Evolutionary conservation across 2,888 invertebrate species (phyloP).

Genomic region (Drosophila fungiperda): DNA sequence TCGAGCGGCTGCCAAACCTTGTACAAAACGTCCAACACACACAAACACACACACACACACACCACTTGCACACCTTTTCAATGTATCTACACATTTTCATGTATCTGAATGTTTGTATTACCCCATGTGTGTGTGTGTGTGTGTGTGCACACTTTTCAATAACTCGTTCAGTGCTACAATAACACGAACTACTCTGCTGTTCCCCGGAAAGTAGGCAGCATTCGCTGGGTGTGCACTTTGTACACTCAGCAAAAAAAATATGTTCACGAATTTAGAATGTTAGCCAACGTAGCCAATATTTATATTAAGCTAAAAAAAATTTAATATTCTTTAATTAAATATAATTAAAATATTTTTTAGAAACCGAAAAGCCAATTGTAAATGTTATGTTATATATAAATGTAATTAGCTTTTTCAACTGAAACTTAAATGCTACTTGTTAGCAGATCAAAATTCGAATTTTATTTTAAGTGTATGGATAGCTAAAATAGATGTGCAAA

Average conservation of each 20-base stretch:
- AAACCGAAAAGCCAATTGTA: neutral
- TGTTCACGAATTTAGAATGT: neutral
- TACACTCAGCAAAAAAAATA: slow-evolving; percentile 1
- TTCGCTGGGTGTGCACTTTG: slow-evolving; percentile 30
- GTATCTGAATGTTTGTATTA: slow-evolving; percentile 40
- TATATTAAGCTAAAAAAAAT: too few relatives aligned
- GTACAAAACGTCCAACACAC: slow-evolving; percentile 48
- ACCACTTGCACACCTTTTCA: slow-evolving; percentile 64
- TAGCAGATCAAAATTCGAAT: neutral
- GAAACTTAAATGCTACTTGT: neutral
- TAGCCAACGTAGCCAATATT: too few relatives aligned
- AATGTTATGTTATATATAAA: too few relatives aligned
- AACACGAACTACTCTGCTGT: slow-evolving; percentile 53
- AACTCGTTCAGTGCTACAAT: slow-evolving; percentile 76
- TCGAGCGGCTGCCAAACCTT: slow-evolving; percentile 47
- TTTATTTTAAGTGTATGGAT: slow-evolving; percentile 9
- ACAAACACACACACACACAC: slow-evolving; percentile 10
- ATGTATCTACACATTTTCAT: slow-evolving; percentile 60
- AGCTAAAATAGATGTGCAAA: slow-evolving; percentile 66
- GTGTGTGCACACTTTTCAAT: slow-evolving; percentile 67
- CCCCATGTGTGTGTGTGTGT: slow-evolving; percentile 18
- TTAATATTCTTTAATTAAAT: neutral
- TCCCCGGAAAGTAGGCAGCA: slow-evolving; percentile 48
- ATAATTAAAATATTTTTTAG: neutral
- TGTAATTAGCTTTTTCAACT: neutral